Percentiles rank a stretch among this genome's conserved stretches.
Evolutionary conservation across 2,113 vertebrate genomes (phyloP).

Genomic region (Stegastes partitus): DNA sequence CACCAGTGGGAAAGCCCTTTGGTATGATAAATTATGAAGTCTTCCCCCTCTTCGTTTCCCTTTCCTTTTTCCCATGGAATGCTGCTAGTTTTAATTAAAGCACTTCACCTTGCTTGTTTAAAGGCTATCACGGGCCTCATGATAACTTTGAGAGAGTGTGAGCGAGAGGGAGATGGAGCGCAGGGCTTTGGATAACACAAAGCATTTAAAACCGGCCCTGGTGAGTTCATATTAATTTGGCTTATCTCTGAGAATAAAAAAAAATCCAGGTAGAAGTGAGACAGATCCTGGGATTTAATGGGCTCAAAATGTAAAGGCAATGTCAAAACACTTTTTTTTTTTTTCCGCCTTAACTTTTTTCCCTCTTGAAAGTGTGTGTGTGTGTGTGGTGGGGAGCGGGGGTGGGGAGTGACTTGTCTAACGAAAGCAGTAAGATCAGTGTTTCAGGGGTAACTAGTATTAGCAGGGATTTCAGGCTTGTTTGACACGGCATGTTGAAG

Average conservation of each 20-base stretch:
- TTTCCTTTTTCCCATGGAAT: constrained; percentile 76
- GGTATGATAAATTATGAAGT: constrained; percentile 82
- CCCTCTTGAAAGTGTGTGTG: constrained; percentile 22
- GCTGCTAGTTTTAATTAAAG: constrained; percentile 87
- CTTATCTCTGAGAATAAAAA: constrained; percentile 82
- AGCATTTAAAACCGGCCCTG: constrained; percentile 84
- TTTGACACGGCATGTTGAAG: constrained; percentile 83
- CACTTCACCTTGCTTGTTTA: constrained; percentile 87
- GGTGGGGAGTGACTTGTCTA: constrained; percentile 71
- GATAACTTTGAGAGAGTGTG: constrained; percentile 83
- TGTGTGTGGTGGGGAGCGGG: constrained; percentile 21
- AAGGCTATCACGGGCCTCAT: constrained; percentile 86
- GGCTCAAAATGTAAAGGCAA: constrained; percentile 87
- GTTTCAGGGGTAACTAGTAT: constrained; percentile 87
- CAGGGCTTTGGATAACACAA: constrained; percentile 86
- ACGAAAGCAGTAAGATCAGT: constrained; percentile 85
- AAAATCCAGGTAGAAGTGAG: constrained; percentile 85
- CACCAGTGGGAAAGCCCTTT: constrained; percentile 71
- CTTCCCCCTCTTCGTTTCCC: constrained; percentile 70
- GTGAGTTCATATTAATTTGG: constrained; percentile 88
- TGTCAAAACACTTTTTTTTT: constrained; percentile 78
- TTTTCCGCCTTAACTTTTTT: constrained; percentile 68
- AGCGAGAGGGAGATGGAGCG: constrained; percentile 76
- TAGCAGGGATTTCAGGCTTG: constrained; percentile 88
- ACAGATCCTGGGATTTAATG: constrained; percentile 85